Base-by-base conservation (phyloP, 2,113 vertebrate genomes). In the Cynocephalus volans region DNA sequence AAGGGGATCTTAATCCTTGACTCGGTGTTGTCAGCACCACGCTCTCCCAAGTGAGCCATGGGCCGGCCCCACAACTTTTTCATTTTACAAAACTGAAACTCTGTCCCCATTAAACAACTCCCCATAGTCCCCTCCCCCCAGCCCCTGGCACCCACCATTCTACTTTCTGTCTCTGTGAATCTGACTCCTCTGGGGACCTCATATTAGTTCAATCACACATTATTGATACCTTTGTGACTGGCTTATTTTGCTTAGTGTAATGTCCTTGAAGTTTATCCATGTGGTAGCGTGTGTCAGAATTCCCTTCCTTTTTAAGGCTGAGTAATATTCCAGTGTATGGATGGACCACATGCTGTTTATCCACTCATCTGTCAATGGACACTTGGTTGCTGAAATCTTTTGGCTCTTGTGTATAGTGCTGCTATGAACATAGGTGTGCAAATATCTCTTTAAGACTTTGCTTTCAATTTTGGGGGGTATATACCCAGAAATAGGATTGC, bases 201-300 rank as follows among this genome's bases (percentile, higher is more conserved):
- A 0, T 0, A 0, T 13, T 24, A 52, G 9, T 19, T 10, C 24
- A 41, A 13, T 36, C 48, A 10, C 1, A 4, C 33, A 19, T 48
- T 4, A 4, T 80, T 15, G 13, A 48, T 10, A 76, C 19, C 45
- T 31, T 2, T 36, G 41, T 58, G 48, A 18, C n/a, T 4, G 82
- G 60, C 50, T 14, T 14, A 1, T 41, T 36, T 58, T 24, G 31
- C 48, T 6, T 1, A 85, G 9, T 19, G 4, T 8, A 6, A 3
- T 0, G 9, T 54, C 70, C 41, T 56, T 26, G 2, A 18, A 60
- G 8, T 33, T 19, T 70, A 6, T 23, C 50, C 0, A 2, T 45
- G 90, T 28, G 1, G 2, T 18, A 24, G 54, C 88, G 28, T 0
- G 17, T 36, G 58, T 48, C 21, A 24, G 54, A 36, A 50, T 28